A percentile compares a stretch with the other conserved stretches of the same genome.
These are phyloP conservation scores for Microtus ochrogaster DNA, from an alignment of 2,113 vertebrate genomes.

Conservation along the genomic window DNA sequence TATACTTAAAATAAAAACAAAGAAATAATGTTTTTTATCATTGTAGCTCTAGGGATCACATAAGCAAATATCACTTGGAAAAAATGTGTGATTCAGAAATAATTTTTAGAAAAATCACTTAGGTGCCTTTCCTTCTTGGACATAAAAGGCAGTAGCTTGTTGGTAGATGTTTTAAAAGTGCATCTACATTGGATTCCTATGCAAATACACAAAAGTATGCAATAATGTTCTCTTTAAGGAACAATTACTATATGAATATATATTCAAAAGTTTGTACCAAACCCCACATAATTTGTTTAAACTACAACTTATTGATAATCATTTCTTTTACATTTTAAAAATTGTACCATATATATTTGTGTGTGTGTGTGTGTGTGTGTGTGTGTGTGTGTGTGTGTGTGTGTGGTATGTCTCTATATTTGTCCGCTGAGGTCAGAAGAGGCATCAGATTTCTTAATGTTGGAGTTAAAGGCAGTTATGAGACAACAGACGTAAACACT, in stretches of 20 bases:
- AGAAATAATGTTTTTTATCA: not conserved
- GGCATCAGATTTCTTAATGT: not conserved
- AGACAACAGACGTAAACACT: not conserved
- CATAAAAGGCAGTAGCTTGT: not conserved
- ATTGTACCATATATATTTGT: not conserved
- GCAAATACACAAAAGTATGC: not conserved
- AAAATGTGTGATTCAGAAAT: not conserved
- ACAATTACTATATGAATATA: not conserved
- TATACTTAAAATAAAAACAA: not conserved
- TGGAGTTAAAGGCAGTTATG: not conserved
- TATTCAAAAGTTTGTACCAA: conserved; percentile 35
- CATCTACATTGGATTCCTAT: not conserved
- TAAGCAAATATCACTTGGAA: not conserved
- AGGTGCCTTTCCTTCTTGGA: not conserved
- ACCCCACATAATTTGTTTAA: not conserved
- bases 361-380: too few species aligned
- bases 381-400: not conserved
- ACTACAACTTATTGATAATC: not conserved
- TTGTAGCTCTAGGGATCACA: not conserved
- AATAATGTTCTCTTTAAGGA: not conserved
- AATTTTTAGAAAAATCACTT: not conserved
- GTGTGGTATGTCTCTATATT: not conserved
- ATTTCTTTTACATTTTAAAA: not conserved
- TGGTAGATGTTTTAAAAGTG: not conserved
- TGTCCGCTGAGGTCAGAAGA: not conserved